Evolutionary conservation across 2,797 vertebrate genomes (phyloP).

Genomic region (Eidolon dupreanum): DNA sequence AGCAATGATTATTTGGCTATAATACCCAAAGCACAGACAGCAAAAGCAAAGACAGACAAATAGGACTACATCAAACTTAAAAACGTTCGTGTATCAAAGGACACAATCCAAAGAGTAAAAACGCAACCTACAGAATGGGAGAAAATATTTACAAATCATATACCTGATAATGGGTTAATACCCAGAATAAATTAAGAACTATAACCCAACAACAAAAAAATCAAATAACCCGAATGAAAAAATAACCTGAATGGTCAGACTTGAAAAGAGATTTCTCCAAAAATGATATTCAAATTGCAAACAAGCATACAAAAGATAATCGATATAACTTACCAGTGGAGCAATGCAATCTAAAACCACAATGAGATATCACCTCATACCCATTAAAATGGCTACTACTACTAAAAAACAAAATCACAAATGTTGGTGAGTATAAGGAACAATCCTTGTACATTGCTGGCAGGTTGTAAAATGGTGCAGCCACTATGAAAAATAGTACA

Average conservation of each 20-base stretch:
- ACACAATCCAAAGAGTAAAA: background rate
- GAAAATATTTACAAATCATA: background rate
- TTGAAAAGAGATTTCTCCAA: background rate
- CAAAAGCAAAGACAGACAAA: background rate
- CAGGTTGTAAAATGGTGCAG: background rate
- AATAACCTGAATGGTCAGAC: background rate
- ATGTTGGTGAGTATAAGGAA: background rate
- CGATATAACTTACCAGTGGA: background rate
- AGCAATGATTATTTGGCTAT: background rate
- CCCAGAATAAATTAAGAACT: slow-evolving; percentile 6
- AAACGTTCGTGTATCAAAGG: background rate
- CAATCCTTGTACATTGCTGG: background rate
- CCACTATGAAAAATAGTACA: background rate
- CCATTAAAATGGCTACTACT: background rate
- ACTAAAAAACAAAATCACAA: background rate
- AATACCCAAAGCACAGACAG: background rate
- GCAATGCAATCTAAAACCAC: background rate
- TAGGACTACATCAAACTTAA: background rate
- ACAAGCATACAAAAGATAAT: background rate
- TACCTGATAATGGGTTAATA: background rate
- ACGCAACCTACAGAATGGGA: background rate
- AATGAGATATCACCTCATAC: background rate
- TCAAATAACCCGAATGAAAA: background rate
- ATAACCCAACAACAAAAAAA: background rate
- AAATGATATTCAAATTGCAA: background rate